Base-by-base conservation (phyloP, 2,113 vertebrate species). In the Leucoraja erinaceus region DNA sequence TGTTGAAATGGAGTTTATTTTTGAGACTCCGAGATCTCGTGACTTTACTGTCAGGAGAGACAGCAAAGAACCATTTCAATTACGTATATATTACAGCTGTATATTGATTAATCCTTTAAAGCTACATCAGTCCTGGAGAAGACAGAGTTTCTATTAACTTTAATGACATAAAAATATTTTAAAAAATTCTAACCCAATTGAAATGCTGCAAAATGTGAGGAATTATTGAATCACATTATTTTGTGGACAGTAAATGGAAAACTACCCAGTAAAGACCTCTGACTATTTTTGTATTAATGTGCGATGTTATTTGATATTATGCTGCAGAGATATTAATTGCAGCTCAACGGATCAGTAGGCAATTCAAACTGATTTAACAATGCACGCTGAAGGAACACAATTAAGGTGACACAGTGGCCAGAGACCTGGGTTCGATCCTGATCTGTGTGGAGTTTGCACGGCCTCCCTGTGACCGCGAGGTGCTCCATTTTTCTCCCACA, bases 61-160 rank as follows among this genome's bases (percentile, higher is more conserved):
- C 66, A 91, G 20, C 90, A 25, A 38, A 28, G 38, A 66, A 72
- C 10, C 33, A 91, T 91, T 91, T 72, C 66, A 91, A 72, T 91
- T 74, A 54, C 22, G n/a, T 10, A 72, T 70, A 90, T 74, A 91
- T 91, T 91, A 54, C 20, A 25, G 38, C 90, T 91, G 66, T 28
- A 74, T 72, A 91, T 91, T 91, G 90, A 91, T 74, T 74, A 91
- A 91, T 72, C 33, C 33, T 91, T 72, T 91, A 72, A 72, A 54
- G 38, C 90, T 54, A 54, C 66, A 72, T 28, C 38, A 47, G 33
- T 47, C 20, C 38, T 28, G 20, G 54, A 74, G 9, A 5, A 6
- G 18, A 20, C 33, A 72, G 66, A 91, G 70, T 91, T 91, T 38
- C 38, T 72, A 91, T 47, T 72, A 47, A 47, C 10, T 91, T 91